Conservation (phyloP, 2,797 vertebrate species). For the Pelodytes ibericus region DNA sequence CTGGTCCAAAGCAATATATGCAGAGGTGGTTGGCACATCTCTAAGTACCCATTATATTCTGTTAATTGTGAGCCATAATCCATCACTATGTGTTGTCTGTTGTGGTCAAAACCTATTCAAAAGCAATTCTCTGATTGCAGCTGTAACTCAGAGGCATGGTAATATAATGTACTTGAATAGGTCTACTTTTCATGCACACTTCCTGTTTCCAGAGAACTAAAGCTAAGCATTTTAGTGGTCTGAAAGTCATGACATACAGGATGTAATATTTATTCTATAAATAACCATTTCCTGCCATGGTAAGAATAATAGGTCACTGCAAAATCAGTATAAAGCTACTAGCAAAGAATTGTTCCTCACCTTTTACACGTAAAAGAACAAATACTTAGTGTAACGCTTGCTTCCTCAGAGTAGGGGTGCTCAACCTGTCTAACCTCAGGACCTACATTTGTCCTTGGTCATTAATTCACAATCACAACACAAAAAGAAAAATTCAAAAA, state of each 20-base stretch:
- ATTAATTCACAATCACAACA: no score
- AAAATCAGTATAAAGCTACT: constrained; percentile 16
- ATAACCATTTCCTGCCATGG: constrained; percentile 62
- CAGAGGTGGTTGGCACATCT: no score
- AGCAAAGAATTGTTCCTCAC: constrained; percentile 9
- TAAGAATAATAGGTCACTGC: constrained; percentile 31
- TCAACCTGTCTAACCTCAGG: no score
- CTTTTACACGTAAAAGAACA: constrained; percentile 51
- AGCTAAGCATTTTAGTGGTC: constrained; percentile 61
- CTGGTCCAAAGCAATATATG: no score
- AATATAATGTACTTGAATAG: not conserved
- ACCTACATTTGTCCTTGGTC: no score
- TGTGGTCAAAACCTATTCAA: not conserved
- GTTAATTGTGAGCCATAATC: no score
- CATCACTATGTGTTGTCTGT: no score
- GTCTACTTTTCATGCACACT: constrained; percentile 45
- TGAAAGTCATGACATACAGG: constrained; percentile 59
- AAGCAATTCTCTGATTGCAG: not conserved
- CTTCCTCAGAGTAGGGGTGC: no score
- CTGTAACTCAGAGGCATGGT: not conserved
- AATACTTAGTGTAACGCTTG: no score
- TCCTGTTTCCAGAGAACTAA: constrained; percentile 60
- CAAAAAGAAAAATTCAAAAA: no score
- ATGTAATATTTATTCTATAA: constrained; percentile 58
- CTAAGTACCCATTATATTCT: no score